Evolutionary conservation across 1,140 invertebrate genomes (phyloP), one percentile per base, ranked within the genome.

Genomic region (Drosophila bifasciata): DNA sequence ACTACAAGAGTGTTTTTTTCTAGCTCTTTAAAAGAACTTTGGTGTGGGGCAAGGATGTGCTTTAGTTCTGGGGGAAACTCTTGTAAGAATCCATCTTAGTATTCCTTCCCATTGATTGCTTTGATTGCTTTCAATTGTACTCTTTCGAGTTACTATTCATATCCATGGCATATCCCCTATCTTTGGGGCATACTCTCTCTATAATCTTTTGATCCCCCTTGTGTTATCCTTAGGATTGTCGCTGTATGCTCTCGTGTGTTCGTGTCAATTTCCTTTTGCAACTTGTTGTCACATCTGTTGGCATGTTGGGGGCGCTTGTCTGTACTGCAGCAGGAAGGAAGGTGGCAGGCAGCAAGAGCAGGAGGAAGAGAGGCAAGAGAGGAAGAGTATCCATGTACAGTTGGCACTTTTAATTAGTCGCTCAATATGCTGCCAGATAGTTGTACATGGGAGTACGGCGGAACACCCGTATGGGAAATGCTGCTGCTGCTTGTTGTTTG

Each of bases 331-430:
- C 32, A 36, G 32, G 32, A 36, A 36, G 32, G 32, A 36, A 13
- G 32, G 23, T 25, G 1, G 32, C 2, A 4, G 32, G 32, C n/a
- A 36, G 32, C 2, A 9, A 0, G 9, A 32, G 28, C 9, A 13
- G 32, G 32, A 36, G 11, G 4, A 13, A 3, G 3, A 36, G 32
- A 13, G 3, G 32, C 3, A n/a, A n/a, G n/a, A n/a, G n/a, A 36
- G 8, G 8, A 36, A 11, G 32, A 11, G 32, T 16, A 17, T 43
- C 48, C 40, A 25, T 68, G 15, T 51, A 43, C 55, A 52, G 49
- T 56, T 61, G 51, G 32, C 55, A 61, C 60, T 70, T 83, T 75
- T 53, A 78, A 71, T 84, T 79, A 79, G 75, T 64, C 66, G 28
- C 74, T 57, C 79, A 77, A 83, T 81, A 74, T 81, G 68, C 62